phyloP scores from a whole-genome alignment of 2,888 invertebrate species.

The Anagyrus pseudococci region DNA sequence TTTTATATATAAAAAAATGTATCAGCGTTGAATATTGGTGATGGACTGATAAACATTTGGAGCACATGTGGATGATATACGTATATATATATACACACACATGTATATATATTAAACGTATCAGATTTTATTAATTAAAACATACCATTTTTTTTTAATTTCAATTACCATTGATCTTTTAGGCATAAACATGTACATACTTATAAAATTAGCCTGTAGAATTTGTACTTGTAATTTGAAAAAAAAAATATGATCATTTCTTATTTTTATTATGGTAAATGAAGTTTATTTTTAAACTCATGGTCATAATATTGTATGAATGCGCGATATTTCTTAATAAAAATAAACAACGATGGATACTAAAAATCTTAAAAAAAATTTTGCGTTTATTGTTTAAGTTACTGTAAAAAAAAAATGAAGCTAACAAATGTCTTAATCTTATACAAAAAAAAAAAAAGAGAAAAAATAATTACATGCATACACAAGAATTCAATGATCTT shows the following conservation, averaged over 20 bases:
- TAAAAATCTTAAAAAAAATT: slow-evolving; percentile 20
- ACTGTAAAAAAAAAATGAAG: slow-evolving; percentile 19
- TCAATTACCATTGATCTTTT: slow-evolving; percentile 36
- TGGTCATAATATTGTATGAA: slow-evolving; percentile 31
- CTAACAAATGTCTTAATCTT: slow-evolving; percentile 1
- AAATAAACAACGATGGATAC: slow-evolving; percentile 21
- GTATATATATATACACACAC: too few species aligned
- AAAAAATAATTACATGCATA: slow-evolving; percentile 25
- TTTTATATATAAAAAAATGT: slow-evolving; percentile 41
- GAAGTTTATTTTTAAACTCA: slow-evolving; percentile 46
- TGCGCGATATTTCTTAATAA: slow-evolving; percentile 22
- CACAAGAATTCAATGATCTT: slow-evolving; percentile 18
- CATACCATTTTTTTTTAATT: slow-evolving; percentile 24
- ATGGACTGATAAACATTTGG: slow-evolving; percentile 52
- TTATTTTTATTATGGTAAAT: slow-evolving; percentile 55
- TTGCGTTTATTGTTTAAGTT: slow-evolving; percentile 29
- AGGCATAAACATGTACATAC: slow-evolving; percentile 57
- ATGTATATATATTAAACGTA: too few species aligned
- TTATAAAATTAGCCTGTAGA: slow-evolving; percentile 57
- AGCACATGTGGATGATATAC: slow-evolving; percentile 52
- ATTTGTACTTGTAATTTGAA: slow-evolving; percentile 57
- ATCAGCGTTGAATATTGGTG: slow-evolving; percentile 49
- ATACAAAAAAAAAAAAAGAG: slow-evolving; percentile 23
- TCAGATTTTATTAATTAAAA: too few species aligned
- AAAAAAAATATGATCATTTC: slow-evolving; percentile 51